These are phyloP conservation scores for Sciurus carolinensis DNA, from an alignment of 2,797 vertebrate species.

Conservation along the genomic window DNA sequence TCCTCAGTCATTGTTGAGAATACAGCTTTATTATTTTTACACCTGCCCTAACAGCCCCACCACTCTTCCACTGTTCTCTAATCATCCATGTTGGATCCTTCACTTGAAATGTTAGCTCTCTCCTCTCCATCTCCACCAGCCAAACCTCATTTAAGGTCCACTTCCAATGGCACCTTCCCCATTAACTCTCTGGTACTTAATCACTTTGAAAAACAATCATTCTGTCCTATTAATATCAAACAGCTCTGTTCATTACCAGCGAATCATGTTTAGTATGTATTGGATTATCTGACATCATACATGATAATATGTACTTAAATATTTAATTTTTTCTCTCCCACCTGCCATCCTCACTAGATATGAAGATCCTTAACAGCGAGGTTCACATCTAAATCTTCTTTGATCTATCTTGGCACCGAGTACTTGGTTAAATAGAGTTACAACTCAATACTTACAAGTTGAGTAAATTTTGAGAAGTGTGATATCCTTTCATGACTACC, in stretches of 20 bases:
- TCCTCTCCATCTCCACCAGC: not conserved
- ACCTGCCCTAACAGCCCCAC: not conserved
- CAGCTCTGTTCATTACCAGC: not conserved
- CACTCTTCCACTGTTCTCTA: not conserved
- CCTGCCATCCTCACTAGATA: not conserved
- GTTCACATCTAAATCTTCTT: not conserved
- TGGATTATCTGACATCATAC: not conserved
- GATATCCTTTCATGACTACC: not conserved
- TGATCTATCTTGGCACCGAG: not conserved
- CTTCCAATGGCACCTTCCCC: not conserved
- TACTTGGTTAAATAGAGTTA: not conserved
- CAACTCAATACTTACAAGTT: not conserved
- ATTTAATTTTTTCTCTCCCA: not conserved
- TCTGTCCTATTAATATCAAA: not conserved
- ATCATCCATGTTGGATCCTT: not conserved
- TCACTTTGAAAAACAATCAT: not conserved
- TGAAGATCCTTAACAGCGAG: not conserved
- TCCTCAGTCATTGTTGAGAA: not conserved
- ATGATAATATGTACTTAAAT: not conserved
- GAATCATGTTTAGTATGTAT: not conserved
- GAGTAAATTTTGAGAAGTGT: slow-evolving; percentile 9
- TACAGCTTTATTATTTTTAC: not conserved
- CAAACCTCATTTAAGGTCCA: not conserved
- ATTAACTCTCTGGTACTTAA: not conserved
- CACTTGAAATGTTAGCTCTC: not conserved